phyloP scores from a whole-genome alignment of 2,113 vertebrate genomes.

The Microtus montanus region DNA sequence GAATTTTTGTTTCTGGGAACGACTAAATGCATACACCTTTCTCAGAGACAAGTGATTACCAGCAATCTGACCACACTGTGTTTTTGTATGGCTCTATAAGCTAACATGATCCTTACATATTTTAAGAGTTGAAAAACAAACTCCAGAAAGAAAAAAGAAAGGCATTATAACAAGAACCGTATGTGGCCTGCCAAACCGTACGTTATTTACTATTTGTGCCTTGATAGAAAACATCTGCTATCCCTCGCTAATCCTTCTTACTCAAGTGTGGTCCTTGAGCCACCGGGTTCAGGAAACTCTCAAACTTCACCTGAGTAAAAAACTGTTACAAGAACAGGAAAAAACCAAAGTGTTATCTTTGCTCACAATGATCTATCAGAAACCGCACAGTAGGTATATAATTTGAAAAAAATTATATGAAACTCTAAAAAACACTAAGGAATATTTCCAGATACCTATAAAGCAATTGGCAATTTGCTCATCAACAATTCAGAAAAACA shows the following conservation, averaged over 20 bases:
- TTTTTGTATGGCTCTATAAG: background rate
- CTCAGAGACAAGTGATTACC: background rate
- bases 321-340: background rate
- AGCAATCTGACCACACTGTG: background rate
- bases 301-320: background rate
- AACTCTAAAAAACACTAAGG: conserved; percentile 33
- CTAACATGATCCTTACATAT: background rate
- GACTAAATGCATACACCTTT: background rate
- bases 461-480: conserved; percentile 31
- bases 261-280: background rate
- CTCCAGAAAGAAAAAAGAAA: background rate
- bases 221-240: conserved; percentile 45
- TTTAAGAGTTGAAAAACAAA: background rate
- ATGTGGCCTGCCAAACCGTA: background rate
- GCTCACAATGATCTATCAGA: background rate
- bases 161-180: background rate
- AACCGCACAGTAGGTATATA: background rate
- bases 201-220: conserved; percentile 12
- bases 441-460: conserved; percentile 46
- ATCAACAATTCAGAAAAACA: conserved; percentile 47
- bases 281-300: background rate
- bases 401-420: background rate
- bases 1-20: conserved; percentile 2
- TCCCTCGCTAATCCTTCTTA: background rate
- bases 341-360: conserved; percentile 27